Evolutionary conservation across 2,797 vertebrate species (phyloP).

Genomic region (Psittacula derbiana): DNA sequence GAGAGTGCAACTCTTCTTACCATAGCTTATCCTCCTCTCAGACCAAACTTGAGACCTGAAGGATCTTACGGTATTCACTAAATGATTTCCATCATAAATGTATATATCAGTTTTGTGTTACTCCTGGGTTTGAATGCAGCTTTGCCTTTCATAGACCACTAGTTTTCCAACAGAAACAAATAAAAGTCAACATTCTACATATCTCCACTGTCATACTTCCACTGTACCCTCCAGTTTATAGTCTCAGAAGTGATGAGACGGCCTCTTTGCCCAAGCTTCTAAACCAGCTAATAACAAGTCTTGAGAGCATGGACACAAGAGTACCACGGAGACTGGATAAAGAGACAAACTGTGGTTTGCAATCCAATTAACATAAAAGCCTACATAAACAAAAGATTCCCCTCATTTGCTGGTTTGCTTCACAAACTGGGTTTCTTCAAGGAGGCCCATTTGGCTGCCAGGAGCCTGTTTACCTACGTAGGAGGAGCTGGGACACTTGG

Average conservation of each 20-base stretch:
- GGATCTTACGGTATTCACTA: neutral
- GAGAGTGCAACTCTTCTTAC: neutral
- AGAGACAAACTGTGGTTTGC: neutral
- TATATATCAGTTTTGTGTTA: no score
- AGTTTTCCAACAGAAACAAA: neutral
- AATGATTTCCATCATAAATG: neutral
- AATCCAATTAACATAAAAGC: neutral
- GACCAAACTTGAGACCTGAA: neutral
- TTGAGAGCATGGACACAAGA: neutral
- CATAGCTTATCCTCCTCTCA: neutral
- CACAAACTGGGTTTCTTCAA: neutral
- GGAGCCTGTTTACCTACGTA: neutral
- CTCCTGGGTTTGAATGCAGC: neutral
- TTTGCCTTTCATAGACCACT: neutral
- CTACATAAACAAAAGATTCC: neutral
- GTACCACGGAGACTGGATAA: neutral
- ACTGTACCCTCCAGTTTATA: neutral
- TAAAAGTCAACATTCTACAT: neutral
- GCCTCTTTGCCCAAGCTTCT: neutral
- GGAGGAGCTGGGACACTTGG: neutral
- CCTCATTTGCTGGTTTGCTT: neutral
- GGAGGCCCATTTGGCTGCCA: neutral
- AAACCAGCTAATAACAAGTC: neutral
- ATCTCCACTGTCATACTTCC: neutral
- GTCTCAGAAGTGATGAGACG: neutral